Evolutionary conservation across 2,113 vertebrate species (phyloP).

Genomic region (Ahaetulla prasina): DNA sequence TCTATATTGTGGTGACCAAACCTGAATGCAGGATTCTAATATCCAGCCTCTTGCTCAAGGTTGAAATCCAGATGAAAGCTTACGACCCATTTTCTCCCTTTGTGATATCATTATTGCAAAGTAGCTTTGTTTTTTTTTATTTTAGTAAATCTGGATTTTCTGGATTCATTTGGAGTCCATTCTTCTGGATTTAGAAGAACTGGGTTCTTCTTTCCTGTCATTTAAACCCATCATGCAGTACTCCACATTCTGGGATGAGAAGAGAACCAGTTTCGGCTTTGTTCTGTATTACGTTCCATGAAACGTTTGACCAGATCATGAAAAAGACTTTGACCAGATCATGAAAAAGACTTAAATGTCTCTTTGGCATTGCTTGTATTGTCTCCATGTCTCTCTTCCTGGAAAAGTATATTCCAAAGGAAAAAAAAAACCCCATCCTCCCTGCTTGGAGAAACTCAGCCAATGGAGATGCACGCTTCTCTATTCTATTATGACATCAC

Average conservation of each 20-base stretch:
- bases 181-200: no score
- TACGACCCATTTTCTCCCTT: background rate
- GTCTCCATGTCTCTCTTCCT: background rate
- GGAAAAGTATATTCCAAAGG: background rate
- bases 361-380: background rate
- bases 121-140: background rate
- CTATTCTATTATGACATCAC: conserved; percentile 4
- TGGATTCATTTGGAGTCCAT: no score
- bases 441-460: background rate
- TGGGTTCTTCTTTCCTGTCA: background rate
- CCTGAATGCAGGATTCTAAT: no score
- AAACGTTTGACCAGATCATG: background rate
- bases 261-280: background rate
- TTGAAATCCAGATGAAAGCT: background rate
- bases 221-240: background rate
- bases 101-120: background rate
- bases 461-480: background rate
- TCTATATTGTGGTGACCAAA: no score
- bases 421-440: background rate
- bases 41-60: background rate
- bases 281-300: background rate
- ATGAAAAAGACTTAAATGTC: background rate
- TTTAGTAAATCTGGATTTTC: no score
- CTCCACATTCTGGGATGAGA: background rate
- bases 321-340: background rate